Evolutionary conservation across 1,140 invertebrate species (phyloP), one percentile per base, ranked within the genome.

Genomic region (Camponotus vicinus): DNA sequence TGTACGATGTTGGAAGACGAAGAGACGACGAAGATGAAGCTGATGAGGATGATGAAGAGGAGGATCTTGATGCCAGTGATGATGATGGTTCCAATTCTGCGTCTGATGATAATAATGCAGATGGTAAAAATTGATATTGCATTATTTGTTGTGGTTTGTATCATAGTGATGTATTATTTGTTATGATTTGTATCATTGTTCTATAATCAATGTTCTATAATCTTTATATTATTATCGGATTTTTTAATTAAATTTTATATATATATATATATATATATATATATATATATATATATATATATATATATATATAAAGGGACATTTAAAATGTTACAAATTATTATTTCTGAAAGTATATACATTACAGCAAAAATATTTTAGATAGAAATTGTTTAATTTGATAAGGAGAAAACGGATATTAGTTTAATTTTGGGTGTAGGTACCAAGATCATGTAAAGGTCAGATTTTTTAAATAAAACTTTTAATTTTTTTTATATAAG

Each of bases 1-100:
- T 98, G 6, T 98, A 98, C 93, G 98, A 98, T 93, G 97, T 98
- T 75, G 97, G 97, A 2, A 94, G 97, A 71, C 94, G 96, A 86
- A 93, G 97, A 80, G 97, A 97, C 90, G 97, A 97, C 91, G 97
- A 98, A 90, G 97, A 98, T 90, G 97, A 98, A 93, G 96, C 96
- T 89, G 96, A 97, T 85, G 97, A 97, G 75, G 97, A 97, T 42
- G 97, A 97, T 32, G 97, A 97, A n/a, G 97, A 97, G 61, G 97
- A 97, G 6, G 93, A 96, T 64, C 95, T 95, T 18, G 94, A 95
- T 85, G 95, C 93, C 21, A 94, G 94, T 57, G 94, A 94, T 40
- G 95, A 95, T 89, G 95, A 95, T 90, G 94, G 94, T 45, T 95
- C 94, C 6, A 96, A 96, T 89, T 95, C 94, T 80, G 96, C 94